Evolutionary conservation across 2,888 invertebrate species (phyloP).

Genomic region (Baronia brevicornis): DNA sequence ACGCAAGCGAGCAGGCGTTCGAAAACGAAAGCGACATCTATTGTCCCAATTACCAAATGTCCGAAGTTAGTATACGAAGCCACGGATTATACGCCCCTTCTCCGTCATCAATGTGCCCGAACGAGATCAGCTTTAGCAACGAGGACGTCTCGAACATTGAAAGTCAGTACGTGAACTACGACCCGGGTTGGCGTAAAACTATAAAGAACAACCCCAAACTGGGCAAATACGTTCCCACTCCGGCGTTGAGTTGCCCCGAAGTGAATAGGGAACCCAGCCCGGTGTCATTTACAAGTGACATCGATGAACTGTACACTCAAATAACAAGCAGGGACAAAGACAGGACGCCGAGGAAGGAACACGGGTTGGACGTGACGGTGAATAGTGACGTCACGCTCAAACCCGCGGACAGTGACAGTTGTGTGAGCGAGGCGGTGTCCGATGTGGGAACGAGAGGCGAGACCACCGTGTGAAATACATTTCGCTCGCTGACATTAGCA

Average conservation of each 20-base stretch:
- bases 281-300: conserved; percentile 69
- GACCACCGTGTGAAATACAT: conserved; percentile 45
- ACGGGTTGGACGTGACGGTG: conserved; percentile 51
- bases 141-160: conserved; percentile 68
- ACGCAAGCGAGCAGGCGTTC: conserved; percentile 64
- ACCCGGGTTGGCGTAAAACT: conserved; percentile 70
- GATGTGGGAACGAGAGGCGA: conserved; percentile 55
- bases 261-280: conserved; percentile 62
- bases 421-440: conserved; percentile 64
- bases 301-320: conserved; percentile 83
- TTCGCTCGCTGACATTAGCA: too few species aligned
- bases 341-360: conserved; percentile 41
- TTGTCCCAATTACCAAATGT: conserved; percentile 77
- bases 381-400: conserved; percentile 64
- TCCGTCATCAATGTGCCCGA: conserved; percentile 69
- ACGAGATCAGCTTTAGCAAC: conserved; percentile 67
- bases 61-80: conserved; percentile 78
- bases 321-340: conserved; percentile 71
- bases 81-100: conserved; percentile 79
- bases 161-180: conserved; percentile 74
- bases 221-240: conserved; percentile 56
- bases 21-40: conserved; percentile 79
- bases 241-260: conserved; percentile 63
- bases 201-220: conserved; percentile 58
- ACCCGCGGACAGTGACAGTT: conserved; percentile 63